Evolutionary conservation across 2,888 invertebrate species (phyloP).

Genomic region (Metallyticus violacea): DNA sequence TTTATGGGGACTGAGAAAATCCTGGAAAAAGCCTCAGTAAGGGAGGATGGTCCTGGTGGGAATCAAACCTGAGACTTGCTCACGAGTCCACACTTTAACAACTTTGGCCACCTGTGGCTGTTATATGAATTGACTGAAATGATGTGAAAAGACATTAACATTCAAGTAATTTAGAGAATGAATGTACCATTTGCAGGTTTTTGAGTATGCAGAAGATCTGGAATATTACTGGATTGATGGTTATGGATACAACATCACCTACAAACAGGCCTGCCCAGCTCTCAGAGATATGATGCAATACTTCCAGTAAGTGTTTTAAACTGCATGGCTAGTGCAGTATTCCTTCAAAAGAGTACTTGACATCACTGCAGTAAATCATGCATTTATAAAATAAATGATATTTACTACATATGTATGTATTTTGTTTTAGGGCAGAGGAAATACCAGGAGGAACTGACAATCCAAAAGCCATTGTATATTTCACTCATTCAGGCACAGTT

Average conservation of each 20-base stretch:
- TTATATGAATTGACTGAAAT: too few relatives aligned
- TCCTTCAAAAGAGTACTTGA: too few relatives aligned
- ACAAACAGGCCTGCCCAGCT: slow-evolving; percentile 71
- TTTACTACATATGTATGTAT: neutral
- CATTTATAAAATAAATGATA: neutral
- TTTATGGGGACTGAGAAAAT: too few relatives aligned
- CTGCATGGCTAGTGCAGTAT: neutral
- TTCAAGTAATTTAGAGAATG: too few relatives aligned
- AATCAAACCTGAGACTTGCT: too few relatives aligned
- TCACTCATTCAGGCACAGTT: slow-evolving; percentile 80
- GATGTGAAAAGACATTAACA: too few relatives aligned
- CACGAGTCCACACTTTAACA: too few relatives aligned
- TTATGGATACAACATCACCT: slow-evolving; percentile 70
- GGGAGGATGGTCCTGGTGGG: too few relatives aligned
- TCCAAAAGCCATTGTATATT: slow-evolving; percentile 62
- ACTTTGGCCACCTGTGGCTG: too few relatives aligned
- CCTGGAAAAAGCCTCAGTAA: too few relatives aligned
- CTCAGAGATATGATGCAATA: slow-evolving; percentile 66
- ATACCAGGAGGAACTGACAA: slow-evolving; percentile 33
- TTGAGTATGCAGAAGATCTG: slow-evolving; percentile 76
- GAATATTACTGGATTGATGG: slow-evolving; percentile 81
- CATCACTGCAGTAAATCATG: too few relatives aligned
- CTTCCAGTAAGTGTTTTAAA: slow-evolving; percentile 55
- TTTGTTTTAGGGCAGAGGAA: slow-evolving; percentile 2
- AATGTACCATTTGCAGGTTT: slow-evolving; percentile 58